Conservation (phyloP, 2,888 invertebrate species). For the Limulus polyphemus region DNA sequence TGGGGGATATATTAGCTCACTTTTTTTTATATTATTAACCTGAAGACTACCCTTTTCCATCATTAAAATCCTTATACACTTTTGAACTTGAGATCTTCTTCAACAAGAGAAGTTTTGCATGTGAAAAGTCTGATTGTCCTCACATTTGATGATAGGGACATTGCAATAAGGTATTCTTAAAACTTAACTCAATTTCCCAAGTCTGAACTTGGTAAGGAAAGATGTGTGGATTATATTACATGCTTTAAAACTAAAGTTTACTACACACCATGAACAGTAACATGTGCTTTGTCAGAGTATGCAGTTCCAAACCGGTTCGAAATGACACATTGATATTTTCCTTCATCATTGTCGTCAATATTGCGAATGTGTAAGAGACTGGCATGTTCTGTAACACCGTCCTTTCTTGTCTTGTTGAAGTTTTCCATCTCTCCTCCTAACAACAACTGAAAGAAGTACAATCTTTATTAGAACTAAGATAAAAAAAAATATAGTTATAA, state of each 20-base stretch:
- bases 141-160: no score
- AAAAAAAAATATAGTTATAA: slow-evolving; percentile 6
- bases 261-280: slow-evolving; percentile 63
- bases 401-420: slow-evolving; percentile 16
- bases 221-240: no score
- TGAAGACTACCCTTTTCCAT: no score
- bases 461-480: slow-evolving; percentile 14
- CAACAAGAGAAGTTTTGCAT: no score
- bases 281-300: slow-evolving; percentile 71
- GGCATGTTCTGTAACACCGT: slow-evolving; percentile 31
- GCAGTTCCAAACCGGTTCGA: slow-evolving; percentile 77
- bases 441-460: not conserved
- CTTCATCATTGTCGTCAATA: slow-evolving; percentile 66
- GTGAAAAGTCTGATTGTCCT: not conserved
- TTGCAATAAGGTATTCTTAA: not conserved
- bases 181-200: no score
- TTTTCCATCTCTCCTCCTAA: slow-evolving; percentile 20
- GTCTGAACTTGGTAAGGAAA: no score
- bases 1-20: no score
- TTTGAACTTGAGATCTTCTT: no score
- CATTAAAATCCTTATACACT: no score
- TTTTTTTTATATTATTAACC: no score
- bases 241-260: no score
- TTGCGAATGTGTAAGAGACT: slow-evolving; percentile 60
- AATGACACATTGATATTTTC: slow-evolving; percentile 84